A percentile compares a stretch with the other conserved stretches of the same genome.
phyloP scores from a whole-genome alignment of 92 coral and sea anemone species.

The Epizoanthus scotinus region DNA sequence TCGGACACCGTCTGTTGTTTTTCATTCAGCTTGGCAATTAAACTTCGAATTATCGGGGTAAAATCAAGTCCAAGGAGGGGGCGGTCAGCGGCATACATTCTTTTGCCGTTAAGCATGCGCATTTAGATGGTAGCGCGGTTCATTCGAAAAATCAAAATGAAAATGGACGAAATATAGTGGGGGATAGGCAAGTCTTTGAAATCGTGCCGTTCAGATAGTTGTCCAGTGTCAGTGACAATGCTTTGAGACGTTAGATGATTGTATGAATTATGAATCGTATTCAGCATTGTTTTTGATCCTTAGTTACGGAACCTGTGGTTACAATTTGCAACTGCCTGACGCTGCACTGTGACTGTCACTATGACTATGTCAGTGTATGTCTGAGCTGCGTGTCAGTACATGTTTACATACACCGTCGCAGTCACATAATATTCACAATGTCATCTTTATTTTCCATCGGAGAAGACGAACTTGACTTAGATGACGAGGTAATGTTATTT shows the following conservation, averaged over 20 bases:
- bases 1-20: no score
- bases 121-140: not conserved
- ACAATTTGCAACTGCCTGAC: not conserved
- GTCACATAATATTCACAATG: constrained; percentile 35
- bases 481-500: constrained; percentile 76
- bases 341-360: no score
- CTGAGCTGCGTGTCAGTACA: no score
- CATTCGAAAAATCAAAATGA: not conserved
- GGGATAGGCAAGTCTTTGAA: no score
- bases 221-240: no score
- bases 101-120: not conserved
- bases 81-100: not conserved
- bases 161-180: no score
- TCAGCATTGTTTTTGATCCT: not conserved
- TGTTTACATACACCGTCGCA: not conserved
- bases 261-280: not conserved
- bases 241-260: not conserved
- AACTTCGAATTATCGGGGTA: no score
- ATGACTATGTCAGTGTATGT: no score
- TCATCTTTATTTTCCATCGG: constrained; percentile 80
- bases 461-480: constrained; percentile 87
- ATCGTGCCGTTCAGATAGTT: no score
- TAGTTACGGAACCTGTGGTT: no score
- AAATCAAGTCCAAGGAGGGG: no score
- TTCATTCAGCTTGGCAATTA: no score